phyloP scores from a whole-genome alignment of 2,797 vertebrate species.

The Epinephelus awoara region DNA sequence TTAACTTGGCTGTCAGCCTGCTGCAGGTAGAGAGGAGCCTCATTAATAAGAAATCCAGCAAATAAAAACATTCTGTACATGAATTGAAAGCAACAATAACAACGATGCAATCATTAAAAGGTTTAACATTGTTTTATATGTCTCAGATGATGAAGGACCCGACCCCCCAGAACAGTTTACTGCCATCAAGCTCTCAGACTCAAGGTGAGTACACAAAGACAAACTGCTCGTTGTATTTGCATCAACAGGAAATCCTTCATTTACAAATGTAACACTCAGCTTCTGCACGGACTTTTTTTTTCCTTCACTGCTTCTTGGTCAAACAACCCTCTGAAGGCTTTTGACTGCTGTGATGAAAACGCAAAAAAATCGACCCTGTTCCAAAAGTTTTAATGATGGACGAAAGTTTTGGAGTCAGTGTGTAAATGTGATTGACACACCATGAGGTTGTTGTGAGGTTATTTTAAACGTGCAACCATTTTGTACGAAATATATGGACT shows the following conservation, averaged over 20 bases:
- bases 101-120: constrained; percentile 5
- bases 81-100: neutral
- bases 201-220: constrained; percentile 86
- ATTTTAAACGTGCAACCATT: too few species aligned
- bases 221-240: constrained; percentile 7
- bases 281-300: constrained; percentile 11
- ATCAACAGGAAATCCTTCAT: constrained; percentile 18
- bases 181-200: constrained; percentile 94
- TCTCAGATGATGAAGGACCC: constrained; percentile 93
- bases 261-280: constrained; percentile 19
- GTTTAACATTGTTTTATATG: constrained; percentile 32
- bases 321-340: too few species aligned
- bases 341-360: too few species aligned
- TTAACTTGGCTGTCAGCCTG: neutral
- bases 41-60: neutral
- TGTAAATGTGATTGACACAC: too few species aligned
- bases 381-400: too few species aligned
- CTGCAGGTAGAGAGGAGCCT: neutral
- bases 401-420: too few species aligned
- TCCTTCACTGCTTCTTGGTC: too few species aligned
- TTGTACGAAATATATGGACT: too few species aligned
- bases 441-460: too few species aligned
- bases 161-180: constrained; percentile 98
- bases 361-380: too few species aligned
- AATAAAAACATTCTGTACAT: neutral